These are phyloP conservation scores for Camarhynchus parvulus DNA, from an alignment of 2,113 vertebrate species.

Conservation along the genomic window DNA sequence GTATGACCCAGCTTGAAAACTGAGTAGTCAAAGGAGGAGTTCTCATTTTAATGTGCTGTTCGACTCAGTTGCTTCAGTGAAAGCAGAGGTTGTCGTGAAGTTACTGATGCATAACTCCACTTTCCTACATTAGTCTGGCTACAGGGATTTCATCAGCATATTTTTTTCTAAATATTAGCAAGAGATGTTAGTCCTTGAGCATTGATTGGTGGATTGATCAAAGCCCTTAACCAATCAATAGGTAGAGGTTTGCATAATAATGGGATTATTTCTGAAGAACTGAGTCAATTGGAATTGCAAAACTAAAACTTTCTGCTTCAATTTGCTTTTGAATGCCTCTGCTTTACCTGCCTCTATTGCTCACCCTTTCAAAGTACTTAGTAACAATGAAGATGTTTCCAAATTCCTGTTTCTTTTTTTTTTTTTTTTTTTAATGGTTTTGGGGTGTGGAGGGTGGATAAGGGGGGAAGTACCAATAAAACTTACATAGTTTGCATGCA, in stretches of 20 bases:
- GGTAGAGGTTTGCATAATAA: neutral
- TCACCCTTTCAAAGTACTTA: neutral
- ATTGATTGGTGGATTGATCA: neutral
- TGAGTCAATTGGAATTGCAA: neutral
- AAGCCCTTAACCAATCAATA: slow-evolving; percentile 5
- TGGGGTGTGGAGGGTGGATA: fast-evolving
- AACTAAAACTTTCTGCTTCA: neutral
- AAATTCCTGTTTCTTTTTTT: neutral
- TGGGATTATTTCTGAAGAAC: neutral
- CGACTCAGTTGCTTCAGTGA: neutral
- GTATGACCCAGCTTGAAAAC: slow-evolving; percentile 23
- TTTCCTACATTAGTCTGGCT: neutral
- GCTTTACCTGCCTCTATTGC: neutral
- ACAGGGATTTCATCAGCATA: neutral
- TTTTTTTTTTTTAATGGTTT: neutral
- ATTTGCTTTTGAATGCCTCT: neutral
- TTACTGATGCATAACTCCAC: neutral
- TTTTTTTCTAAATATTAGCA: neutral
- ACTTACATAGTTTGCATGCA: neutral
- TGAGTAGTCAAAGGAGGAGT: neutral
- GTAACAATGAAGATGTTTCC: neutral
- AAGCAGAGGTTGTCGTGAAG: neutral
- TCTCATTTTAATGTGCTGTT: neutral
- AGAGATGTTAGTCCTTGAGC: neutral
- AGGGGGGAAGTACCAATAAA: neutral